Evolutionary conservation across 1,140 invertebrate genomes (phyloP).

Genomic region (Sweltsa coloradensis): DNA sequence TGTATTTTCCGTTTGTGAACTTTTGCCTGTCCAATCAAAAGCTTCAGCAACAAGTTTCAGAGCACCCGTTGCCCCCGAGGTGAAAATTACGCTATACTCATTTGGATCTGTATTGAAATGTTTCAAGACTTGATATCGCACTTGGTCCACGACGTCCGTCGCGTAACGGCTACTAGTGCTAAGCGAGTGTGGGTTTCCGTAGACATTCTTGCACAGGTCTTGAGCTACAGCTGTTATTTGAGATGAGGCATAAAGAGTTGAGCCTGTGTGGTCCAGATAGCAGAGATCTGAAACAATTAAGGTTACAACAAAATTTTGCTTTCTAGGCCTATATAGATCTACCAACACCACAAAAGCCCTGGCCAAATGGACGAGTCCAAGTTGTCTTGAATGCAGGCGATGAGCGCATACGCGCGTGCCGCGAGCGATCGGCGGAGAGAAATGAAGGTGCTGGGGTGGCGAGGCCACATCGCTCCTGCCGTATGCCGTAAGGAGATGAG

Average conservation of each 20-base stretch:
- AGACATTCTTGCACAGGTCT: constrained; percentile 55
- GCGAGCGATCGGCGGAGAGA: no score
- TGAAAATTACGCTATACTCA: constrained; percentile 83
- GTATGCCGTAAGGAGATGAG: no score
- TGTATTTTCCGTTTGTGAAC: background rate
- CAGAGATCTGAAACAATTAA: constrained; percentile 40
- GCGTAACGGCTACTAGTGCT: constrained; percentile 56
- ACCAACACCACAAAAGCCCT: no score
- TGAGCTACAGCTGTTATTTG: constrained; percentile 54
- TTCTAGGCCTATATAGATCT: no score
- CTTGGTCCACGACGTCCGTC: constrained; percentile 66
- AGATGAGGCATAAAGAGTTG: constrained; percentile 65
- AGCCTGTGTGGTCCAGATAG: constrained; percentile 86
- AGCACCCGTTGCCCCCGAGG: constrained; percentile 73
- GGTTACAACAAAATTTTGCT: background rate
- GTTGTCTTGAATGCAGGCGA: no score
- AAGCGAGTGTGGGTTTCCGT: constrained; percentile 78
- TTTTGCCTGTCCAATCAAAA: constrained; percentile 42
- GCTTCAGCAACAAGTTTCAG: constrained; percentile 73
- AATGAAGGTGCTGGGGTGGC: no score
- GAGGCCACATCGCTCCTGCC: no score
- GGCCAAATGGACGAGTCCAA: no score
- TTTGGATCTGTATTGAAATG: constrained; percentile 72
- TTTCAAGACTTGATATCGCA: constrained; percentile 64
- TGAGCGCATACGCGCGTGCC: no score